These are phyloP conservation scores for Scaptodrosophila latifasciaeformis DNA, from an alignment of 2,888 invertebrate genomes.

Conservation along the genomic window DNA sequence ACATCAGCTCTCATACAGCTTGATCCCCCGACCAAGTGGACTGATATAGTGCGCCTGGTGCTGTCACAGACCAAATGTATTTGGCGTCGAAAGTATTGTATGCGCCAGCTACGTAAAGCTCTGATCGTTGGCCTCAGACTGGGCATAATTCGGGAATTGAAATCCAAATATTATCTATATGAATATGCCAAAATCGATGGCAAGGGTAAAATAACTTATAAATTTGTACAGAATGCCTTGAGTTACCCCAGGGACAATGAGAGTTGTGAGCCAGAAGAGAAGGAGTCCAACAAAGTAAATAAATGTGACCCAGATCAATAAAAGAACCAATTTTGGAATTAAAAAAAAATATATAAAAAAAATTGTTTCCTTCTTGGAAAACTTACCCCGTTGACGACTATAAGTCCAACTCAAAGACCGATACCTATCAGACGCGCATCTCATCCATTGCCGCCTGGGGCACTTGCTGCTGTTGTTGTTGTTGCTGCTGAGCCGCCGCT, in stretches of 20 bases:
- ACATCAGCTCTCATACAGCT: slow-evolving; percentile 24
- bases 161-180: slow-evolving; percentile 37
- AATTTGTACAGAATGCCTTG: slow-evolving; percentile 4
- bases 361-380: neutral
- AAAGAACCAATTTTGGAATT: neutral
- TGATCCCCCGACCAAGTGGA: slow-evolving; percentile 26
- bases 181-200: slow-evolving; percentile 27
- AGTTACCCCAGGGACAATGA: too few relatives aligned
- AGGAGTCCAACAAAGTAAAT: too few relatives aligned
- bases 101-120: slow-evolving; percentile 22
- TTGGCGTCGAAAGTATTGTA: slow-evolving; percentile 8
- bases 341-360: neutral
- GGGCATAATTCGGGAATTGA: slow-evolving; percentile 25
- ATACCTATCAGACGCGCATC: slow-evolving; percentile 89
- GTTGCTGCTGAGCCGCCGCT: slow-evolving; percentile 73
- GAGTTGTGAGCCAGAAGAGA: neutral
- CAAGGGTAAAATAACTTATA: slow-evolving; percentile 14
- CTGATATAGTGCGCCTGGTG: slow-evolving; percentile 16
- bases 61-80: neutral
- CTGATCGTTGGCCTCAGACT: slow-evolving; percentile 29
- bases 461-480: slow-evolving; percentile 76
- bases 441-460: slow-evolving; percentile 91
- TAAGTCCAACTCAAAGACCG: slow-evolving; percentile 75
- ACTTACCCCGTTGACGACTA: slow-evolving; percentile 75
- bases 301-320: too few relatives aligned